These are phyloP conservation scores for Gnathochromis pfefferi DNA, from an alignment of 2,113 vertebrate genomes.

Conservation along the genomic window DNA sequence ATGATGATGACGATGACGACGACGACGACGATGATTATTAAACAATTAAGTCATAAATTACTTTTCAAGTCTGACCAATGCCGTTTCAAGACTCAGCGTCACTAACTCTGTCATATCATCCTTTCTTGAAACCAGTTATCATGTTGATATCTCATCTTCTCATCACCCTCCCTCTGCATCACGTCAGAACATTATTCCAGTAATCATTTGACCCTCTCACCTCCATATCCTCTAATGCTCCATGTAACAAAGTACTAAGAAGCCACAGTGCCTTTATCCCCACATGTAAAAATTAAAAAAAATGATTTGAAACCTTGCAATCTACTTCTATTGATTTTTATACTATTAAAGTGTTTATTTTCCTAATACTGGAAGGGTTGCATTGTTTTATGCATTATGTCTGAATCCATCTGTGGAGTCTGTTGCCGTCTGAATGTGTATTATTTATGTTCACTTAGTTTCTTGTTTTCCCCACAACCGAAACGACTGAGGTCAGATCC, in stretches of 20 bases:
- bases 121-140: conserved; percentile 48
- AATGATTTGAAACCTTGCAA: conserved; percentile 25
- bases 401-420: conserved; percentile 47
- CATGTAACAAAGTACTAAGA: conserved; percentile 25
- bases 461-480: conserved; percentile 33
- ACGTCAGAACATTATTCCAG: conserved; percentile 41
- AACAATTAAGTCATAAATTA: conserved; percentile 28
- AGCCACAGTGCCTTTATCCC: conserved; percentile 19
- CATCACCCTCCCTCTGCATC: conserved; percentile 37
- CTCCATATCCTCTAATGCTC: background rate
- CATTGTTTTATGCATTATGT: conserved; percentile 37
- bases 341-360: conserved; percentile 38
- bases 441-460: conserved; percentile 38
- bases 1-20: background rate
- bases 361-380: conserved; percentile 26
- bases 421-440: conserved; percentile 46
- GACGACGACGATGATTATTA: conserved; percentile 52
- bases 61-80: conserved; percentile 60
- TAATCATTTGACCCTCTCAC: conserved; percentile 1
- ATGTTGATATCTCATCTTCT: conserved; percentile 37
- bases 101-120: conserved; percentile 21
- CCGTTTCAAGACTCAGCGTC: conserved; percentile 61
- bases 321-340: conserved; percentile 45
- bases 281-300: conserved; percentile 34
- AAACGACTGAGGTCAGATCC: conserved; percentile 32